Base-by-base conservation (phyloP, 1,140 invertebrate genomes). In the Ips typographus region DNA sequence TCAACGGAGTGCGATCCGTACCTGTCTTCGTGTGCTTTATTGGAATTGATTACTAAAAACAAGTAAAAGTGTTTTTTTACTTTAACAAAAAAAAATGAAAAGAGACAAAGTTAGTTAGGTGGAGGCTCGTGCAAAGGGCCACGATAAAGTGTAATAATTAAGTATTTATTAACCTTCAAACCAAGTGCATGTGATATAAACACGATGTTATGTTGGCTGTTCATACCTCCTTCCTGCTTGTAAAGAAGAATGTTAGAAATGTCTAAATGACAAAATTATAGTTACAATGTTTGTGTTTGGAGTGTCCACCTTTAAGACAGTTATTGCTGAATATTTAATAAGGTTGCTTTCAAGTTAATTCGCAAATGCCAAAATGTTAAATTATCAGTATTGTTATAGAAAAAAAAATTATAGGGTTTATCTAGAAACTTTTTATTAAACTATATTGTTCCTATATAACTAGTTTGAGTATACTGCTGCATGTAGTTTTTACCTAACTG, bases 121-220 rank as follows among this genome's bases (percentile, higher is more conserved):
- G 44, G 44, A 22, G 22, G 22, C 22, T 22, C 44, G 44, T 49
- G 1, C 44, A 22, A 22, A 22, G 7, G 44, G 44, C 44, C 44
- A 6, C 44, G 6, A 22, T 22, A 22, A 22, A 22, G 22, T 22
- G 22, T 22, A 22, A 22, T 22, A 22, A 22, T 22, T 22, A 22
- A 22, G 22, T 22, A 22, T 22, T 49, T 8, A 22, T 43, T 75
- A 72, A 76, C 68, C 61, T 65, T 65, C 52, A 64, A 73, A 75
- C 76, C 70, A 75, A 71, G 75, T 77, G 76, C 76, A 77, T 77
- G 74, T 77, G 44, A 49, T 8, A 49, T 49, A 49, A 76, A 77
- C 67, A 77, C 67, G 68, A 74, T 75, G 71, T 77, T 77, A 76
- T 76, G 74, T 76, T 75, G 71, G 73, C 73, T 76, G 74, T 77